Conservation (phyloP, 2,113 vertebrate genomes). For the Pseudolaguvia tuberculata region DNA sequence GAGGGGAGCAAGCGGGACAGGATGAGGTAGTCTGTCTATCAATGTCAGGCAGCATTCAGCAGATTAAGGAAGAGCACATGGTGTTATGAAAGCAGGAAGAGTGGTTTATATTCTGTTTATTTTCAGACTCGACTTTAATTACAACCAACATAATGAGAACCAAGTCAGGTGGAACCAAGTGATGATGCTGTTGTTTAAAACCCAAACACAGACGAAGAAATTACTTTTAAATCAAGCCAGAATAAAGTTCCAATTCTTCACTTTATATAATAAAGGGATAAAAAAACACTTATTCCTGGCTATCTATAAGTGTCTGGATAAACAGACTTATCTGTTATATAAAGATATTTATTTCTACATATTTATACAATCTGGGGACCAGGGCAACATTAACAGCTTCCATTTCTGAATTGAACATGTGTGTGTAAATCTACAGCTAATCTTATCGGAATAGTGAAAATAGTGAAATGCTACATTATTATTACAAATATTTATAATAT, state of each 20-base stretch:
- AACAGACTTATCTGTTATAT: background rate
- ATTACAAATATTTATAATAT: no score
- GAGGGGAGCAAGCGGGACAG: constrained; percentile 10
- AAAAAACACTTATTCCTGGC: constrained; percentile 1
- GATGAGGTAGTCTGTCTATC: constrained; percentile 52
- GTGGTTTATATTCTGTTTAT: constrained; percentile 62
- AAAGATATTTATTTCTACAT: no score
- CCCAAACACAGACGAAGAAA: constrained; percentile 41
- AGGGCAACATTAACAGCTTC: no score
- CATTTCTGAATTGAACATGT: no score
- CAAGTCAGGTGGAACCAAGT: constrained; percentile 58
- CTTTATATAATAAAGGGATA: no score
- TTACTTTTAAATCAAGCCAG: constrained; percentile 34
- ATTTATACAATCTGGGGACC: no score
- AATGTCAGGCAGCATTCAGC: constrained; percentile 46
- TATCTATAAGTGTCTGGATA: background rate
- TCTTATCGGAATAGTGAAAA: no score
- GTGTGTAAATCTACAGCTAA: no score
- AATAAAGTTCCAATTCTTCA: constrained; percentile 16
- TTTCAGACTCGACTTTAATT: constrained; percentile 60
- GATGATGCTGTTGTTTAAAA: constrained; percentile 46
- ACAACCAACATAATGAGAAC: constrained; percentile 62
- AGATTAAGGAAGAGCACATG: constrained; percentile 51
- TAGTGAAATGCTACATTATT: no score
- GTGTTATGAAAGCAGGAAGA: constrained; percentile 50